phyloP scores from a whole-genome alignment of 2,113 vertebrate genomes.

The Choloepus hoffmanni region DNA sequence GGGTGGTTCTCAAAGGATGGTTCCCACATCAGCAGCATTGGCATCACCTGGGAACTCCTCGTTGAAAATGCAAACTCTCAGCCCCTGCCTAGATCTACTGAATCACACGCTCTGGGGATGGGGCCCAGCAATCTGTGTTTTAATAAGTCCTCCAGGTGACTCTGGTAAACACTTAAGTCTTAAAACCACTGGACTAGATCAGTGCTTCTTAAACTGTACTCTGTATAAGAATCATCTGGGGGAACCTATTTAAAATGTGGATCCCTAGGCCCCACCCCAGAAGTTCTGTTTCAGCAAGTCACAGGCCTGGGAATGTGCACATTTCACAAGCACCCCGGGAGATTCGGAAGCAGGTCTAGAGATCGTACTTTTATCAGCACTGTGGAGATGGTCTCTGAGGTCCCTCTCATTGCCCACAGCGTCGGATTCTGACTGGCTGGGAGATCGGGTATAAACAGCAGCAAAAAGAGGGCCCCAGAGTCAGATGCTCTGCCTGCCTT shows the following conservation, averaged over 20 bases:
- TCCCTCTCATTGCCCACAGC: not conserved
- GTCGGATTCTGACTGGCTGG: not conserved
- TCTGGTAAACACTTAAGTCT: not conserved
- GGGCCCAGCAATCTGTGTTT: not conserved
- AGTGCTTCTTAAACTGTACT: not conserved
- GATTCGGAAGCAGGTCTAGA: not conserved
- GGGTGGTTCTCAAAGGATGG: not conserved
- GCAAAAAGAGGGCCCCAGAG: not conserved
- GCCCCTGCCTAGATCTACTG: not conserved
- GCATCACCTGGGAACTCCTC: not conserved
- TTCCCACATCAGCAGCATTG: not conserved
- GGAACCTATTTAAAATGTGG: not conserved
- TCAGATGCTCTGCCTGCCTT: not conserved
- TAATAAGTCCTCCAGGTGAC: not conserved
- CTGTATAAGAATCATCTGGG: not conserved
- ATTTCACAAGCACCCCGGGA: not conserved
- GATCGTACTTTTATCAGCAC: not conserved
- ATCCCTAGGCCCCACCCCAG: no score
- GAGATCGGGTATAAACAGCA: not conserved
- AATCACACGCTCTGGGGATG: not conserved
- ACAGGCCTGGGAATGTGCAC: not conserved
- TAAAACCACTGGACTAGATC: not conserved
- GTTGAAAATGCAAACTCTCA: not conserved
- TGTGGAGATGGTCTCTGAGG: not conserved
- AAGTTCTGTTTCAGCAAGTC: not conserved